A percentile compares a stretch with the other conserved stretches of the same genome.
These are phyloP conservation scores for Pecten maximus DNA, from an alignment of 2,888 invertebrate genomes.

Conservation along the genomic window DNA sequence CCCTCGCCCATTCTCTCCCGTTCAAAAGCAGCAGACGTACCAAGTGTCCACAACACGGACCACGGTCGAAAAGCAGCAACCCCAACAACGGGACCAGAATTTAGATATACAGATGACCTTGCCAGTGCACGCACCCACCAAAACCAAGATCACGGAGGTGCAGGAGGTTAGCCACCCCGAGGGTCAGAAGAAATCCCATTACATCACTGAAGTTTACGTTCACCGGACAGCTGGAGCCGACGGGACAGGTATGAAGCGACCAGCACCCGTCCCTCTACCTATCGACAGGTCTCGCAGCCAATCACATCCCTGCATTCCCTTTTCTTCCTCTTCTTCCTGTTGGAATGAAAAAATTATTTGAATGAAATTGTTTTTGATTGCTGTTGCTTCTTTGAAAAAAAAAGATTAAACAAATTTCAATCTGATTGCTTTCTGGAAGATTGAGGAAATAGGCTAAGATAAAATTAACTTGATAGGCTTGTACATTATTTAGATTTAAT, in stretches of 20 bases:
- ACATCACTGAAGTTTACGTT: constrained; percentile 77
- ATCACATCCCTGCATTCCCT: constrained; percentile 22
- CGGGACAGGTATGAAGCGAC: constrained; percentile 43
- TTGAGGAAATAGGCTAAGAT: not conserved
- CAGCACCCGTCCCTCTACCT: constrained; percentile 38
- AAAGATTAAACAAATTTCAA: not conserved
- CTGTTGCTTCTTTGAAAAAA: not conserved
- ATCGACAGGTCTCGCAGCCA: not conserved
- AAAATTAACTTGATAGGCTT: not conserved
- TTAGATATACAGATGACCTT: constrained; percentile 55
- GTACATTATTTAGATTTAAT: not conserved
- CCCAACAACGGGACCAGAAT: constrained; percentile 53
- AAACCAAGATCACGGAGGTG: constrained; percentile 56
- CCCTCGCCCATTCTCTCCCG: constrained; percentile 52
- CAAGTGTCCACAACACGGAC: constrained; percentile 49
- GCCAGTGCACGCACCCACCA: constrained; percentile 56
- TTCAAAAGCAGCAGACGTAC: constrained; percentile 39
- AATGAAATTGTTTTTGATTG: not conserved
- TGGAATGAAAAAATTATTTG: not conserved
- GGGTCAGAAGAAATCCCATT: constrained; percentile 71
- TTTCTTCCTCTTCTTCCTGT: not conserved
- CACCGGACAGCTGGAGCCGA: constrained; percentile 69
- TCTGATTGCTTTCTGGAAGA: not conserved
- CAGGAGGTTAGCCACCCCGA: constrained; percentile 51
- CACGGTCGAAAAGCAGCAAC: constrained; percentile 60